Evolutionary conservation across 2,888 invertebrate genomes (phyloP), one percentile per base, ranked within the genome.

Genomic region (Aproaerema taeniolella): DNA sequence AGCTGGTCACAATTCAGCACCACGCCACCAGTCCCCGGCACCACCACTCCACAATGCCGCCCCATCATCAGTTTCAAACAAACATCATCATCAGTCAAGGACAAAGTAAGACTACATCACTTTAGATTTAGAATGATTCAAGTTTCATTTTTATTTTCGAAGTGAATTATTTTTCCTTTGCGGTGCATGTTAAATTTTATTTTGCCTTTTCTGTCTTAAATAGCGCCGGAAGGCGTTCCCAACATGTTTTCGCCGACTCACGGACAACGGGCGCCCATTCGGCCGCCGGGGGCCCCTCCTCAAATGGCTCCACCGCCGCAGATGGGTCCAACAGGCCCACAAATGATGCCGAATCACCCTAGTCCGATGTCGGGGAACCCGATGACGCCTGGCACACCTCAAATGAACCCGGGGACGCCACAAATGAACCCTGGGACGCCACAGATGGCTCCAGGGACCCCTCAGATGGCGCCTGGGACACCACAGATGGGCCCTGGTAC

Each of bases 21-120:
- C 87, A 87, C 43, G 85, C 85, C 9, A 76, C 86, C 9, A 87
- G 87, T 35, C 85, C 87, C 0, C 53, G 86, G 13, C 87, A 87
- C 47, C 82, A 83, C 46, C 87, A 87, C 47, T 51, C 78, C 1
- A 66, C 75, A 8, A 70, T 85, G 53, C 75, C 79, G 1, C 85
- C 82, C 33, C 86, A 85, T 42, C 82, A 80, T 44, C 82, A 83
- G 61, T 86, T 83, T 50, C 85, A 78, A 49, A 71, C 76, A 26
- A 86, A 80, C 55, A 81, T 87, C 26, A 85, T 83, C 39, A 80
- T 86, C n/a, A 85, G 79, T 47, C 87, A 85, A 55, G 78, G 77
- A 46, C 85, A 80, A 70, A 79, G 86, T 86, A 63, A 75, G 81
- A 58, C 3, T n/a, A 14, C n/a, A n/a, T n/a, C n/a, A n/a, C n/a